phyloP scores from a whole-genome alignment of 2,888 invertebrate genomes.

The Ariolimax columbianus region DNA sequence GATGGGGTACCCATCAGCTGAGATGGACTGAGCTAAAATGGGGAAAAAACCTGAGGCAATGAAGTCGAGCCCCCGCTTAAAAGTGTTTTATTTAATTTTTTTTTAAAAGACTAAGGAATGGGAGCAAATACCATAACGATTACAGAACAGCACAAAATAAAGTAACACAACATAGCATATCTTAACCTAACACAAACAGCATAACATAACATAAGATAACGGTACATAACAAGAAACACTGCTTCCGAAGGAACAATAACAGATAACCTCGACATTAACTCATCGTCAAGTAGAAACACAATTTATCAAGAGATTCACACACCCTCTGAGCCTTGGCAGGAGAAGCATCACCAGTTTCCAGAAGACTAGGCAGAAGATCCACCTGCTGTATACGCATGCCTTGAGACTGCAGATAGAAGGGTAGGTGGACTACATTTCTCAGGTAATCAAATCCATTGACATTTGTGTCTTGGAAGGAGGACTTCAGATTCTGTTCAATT shows the following conservation, averaged over 20 bases:
- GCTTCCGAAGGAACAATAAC: background rate
- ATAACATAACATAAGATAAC: too few species aligned
- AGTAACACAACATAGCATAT: too few species aligned
- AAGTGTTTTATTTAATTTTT: too few species aligned
- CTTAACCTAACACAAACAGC: too few species aligned
- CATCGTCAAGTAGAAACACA: background rate
- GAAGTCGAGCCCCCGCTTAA: too few species aligned
- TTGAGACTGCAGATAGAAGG: slow-evolving; percentile 98
- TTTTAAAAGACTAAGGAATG: too few species aligned
- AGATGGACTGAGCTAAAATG: too few species aligned
- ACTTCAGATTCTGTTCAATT: slow-evolving; percentile 76
- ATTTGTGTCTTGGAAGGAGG: slow-evolving; percentile 86
- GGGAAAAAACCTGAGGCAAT: too few species aligned
- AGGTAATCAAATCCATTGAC: slow-evolving; percentile 95
- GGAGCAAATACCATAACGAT: too few species aligned
- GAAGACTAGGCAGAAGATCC: slow-evolving; percentile 36
- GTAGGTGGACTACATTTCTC: slow-evolving; percentile 96
- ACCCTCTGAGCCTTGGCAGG: slow-evolving; percentile 43
- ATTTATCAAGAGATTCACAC: background rate
- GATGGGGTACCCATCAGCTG: too few species aligned
- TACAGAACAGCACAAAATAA: too few species aligned
- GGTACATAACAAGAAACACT: too few species aligned
- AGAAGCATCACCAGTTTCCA: slow-evolving; percentile 43
- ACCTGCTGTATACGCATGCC: slow-evolving; percentile 85
- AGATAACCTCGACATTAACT: background rate